Percentiles rank a stretch among this genome's conserved stretches.
phyloP scores from a whole-genome alignment of 1,140 invertebrate species.

The Planococcus citri region DNA sequence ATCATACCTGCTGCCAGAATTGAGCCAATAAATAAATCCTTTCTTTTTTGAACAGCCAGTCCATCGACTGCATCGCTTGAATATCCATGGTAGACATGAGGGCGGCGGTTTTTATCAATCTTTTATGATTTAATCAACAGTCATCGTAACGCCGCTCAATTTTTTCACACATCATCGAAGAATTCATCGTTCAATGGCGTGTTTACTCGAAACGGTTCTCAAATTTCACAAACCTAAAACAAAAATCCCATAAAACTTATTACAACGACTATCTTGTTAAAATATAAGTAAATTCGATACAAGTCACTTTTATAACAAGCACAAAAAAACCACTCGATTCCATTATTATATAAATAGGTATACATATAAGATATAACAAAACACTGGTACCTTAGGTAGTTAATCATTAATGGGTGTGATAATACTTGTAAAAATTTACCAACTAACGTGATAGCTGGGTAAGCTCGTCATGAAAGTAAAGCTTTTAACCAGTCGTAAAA shows the following conservation, averaged over 20 bases:
- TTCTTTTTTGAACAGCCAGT: constrained; percentile 90
- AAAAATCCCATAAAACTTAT: neutral
- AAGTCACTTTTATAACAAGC: neutral
- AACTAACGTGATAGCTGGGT: neutral
- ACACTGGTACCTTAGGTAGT: neutral
- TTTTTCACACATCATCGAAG: neutral
- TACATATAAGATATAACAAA: too few species aligned
- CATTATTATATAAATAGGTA: too few species aligned
- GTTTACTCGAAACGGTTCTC: neutral
- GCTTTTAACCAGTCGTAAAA: neutral
- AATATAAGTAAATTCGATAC: neutral
- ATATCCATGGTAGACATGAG: constrained; percentile 39
- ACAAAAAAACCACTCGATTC: neutral
- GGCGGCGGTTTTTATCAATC: neutral
- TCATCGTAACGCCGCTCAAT: neutral
- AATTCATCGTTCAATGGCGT: neutral
- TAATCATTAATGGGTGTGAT: neutral
- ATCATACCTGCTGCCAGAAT: constrained; percentile 89
- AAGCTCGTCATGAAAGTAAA: neutral
- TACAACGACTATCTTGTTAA: neutral
- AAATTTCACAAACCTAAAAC: neutral
- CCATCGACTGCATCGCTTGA: constrained; percentile 80
- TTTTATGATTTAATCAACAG: neutral
- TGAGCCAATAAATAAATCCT: constrained; percentile 79
- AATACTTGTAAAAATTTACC: neutral